A percentile compares a stretch with the other conserved stretches of the same genome.
Conservation (phyloP, 2,113 vertebrate genomes). For the Lates calcarifer region DNA sequence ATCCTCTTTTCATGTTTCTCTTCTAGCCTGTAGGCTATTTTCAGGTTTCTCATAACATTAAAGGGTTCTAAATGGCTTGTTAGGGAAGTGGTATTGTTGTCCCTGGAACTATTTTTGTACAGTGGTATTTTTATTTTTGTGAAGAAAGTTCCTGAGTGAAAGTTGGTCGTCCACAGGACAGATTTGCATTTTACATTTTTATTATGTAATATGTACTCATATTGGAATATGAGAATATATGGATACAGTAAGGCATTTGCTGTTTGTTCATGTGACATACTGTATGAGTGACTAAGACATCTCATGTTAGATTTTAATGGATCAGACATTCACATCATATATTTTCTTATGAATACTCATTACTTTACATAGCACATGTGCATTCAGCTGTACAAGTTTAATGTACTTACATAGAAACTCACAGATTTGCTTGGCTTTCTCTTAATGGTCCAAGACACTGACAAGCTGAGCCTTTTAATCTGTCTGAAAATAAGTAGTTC, state of each 20-base stretch:
- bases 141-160: not conserved
- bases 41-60: constrained; percentile 31
- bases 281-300: not conserved
- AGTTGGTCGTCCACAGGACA: not conserved
- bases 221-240: not conserved
- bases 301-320: not conserved
- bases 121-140: not conserved
- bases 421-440: constrained; percentile 17
- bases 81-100: constrained; percentile 8
- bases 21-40: constrained; percentile 31
- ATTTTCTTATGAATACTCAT: not conserved
- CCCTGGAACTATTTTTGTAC: not conserved
- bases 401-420: constrained; percentile 16
- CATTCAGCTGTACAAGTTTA: constrained; percentile 12
- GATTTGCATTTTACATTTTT: not conserved
- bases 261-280: not conserved
- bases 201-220: not conserved
- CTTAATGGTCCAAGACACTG: constrained; percentile 33
- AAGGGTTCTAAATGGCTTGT: constrained; percentile 29
- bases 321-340: not conserved
- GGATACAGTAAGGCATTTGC: not conserved
- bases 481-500: constrained; percentile 21
- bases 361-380: not conserved
- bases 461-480: constrained; percentile 28
- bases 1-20: constrained; percentile 53